Evolutionary conservation across 2,888 invertebrate genomes (phyloP).

Genomic region (Drosophila mercatorum): DNA sequence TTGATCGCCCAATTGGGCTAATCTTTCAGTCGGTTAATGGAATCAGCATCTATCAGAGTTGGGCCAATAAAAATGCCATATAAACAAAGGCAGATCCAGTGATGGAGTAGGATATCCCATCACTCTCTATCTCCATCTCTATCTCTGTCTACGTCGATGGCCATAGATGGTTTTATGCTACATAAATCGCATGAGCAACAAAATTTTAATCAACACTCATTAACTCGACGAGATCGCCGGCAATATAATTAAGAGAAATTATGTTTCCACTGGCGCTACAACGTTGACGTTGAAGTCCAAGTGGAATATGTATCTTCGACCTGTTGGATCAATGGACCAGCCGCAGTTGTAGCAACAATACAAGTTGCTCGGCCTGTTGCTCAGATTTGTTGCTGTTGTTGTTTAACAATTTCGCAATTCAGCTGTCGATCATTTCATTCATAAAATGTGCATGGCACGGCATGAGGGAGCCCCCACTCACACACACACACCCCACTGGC

Average conservation of each 20-base stretch:
- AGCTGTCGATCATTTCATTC: slow-evolving; percentile 83
- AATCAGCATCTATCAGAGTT: slow-evolving; percentile 41
- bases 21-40: slow-evolving; percentile 56
- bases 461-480: slow-evolving; percentile 45
- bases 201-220: slow-evolving; percentile 79
- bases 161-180: slow-evolving; percentile 11
- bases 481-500: slow-evolving; percentile 25
- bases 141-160: too few species aligned
- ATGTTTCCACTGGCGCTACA: slow-evolving; percentile 78
- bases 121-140: slow-evolving; percentile 5
- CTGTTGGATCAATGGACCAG: slow-evolving; percentile 74
- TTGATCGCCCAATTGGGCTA: slow-evolving; percentile 51
- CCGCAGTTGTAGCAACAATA: slow-evolving; percentile 18
- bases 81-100: slow-evolving; percentile 48
- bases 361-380: slow-evolving; percentile 36
- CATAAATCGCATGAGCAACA: slow-evolving; percentile 65
- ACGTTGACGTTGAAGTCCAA: slow-evolving; percentile 45
- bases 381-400: slow-evolving; percentile 64
- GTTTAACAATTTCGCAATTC: slow-evolving; percentile 81
- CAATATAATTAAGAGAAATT: slow-evolving; percentile 82
- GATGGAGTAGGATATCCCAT: slow-evolving; percentile 66
- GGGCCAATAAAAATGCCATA: slow-evolving; percentile 28
- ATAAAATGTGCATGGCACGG: slow-evolving; percentile 70
- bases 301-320: slow-evolving; percentile 49
- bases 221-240: slow-evolving; percentile 72